phyloP scores from a whole-genome alignment of 2,797 vertebrate genomes.

The Phylloscopus collybita region DNA sequence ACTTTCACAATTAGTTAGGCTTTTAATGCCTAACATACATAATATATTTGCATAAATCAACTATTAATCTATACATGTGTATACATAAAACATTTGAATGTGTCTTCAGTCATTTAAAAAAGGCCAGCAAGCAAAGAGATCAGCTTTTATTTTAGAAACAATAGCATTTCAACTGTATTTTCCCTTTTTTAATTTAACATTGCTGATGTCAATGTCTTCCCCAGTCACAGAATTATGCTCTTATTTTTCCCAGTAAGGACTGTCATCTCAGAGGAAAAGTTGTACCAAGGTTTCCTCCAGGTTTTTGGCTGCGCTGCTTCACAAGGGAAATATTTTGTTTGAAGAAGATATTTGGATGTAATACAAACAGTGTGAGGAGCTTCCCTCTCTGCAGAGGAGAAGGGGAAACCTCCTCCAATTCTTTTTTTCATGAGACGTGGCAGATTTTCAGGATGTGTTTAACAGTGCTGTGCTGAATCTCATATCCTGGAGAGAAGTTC shows the following conservation, averaged over 20 bases:
- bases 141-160: background rate
- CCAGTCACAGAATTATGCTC: background rate
- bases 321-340: constrained; percentile 47
- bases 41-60: background rate
- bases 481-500: constrained; percentile 6
- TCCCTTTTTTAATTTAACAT: background rate
- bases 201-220: background rate
- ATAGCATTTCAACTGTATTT: background rate
- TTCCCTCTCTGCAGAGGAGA: background rate
- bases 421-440: constrained; percentile 16
- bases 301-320: constrained; percentile 37
- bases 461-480: background rate
- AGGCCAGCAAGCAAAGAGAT: background rate
- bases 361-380: background rate
- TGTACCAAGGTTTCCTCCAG: background rate
- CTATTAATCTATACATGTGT: background rate
- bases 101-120: background rate
- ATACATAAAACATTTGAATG: background rate
- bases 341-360: constrained; percentile 43
- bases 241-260: background rate
- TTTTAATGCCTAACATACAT: background rate
- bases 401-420: background rate
- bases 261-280: background rate
- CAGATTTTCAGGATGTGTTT: constrained; percentile 42
- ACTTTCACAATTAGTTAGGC: background rate